Conservation (phyloP, 2,888 invertebrate genomes). For the Notodonta ziczac region DNA sequence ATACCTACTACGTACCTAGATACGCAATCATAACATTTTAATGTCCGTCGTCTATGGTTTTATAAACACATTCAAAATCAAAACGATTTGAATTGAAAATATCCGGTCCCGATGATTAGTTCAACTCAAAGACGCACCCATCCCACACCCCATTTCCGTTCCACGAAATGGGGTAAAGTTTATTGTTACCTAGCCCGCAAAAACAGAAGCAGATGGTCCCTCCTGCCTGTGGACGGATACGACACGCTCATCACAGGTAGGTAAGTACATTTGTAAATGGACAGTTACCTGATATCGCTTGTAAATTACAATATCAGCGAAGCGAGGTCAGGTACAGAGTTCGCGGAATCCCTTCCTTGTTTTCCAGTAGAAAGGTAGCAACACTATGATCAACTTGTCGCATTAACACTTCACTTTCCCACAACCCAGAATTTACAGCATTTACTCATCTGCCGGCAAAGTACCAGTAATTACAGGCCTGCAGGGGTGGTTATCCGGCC, state of each 20-base stretch:
- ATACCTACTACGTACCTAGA: no score
- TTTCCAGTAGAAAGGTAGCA: slow-evolving; percentile 58
- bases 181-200: slow-evolving; percentile 52
- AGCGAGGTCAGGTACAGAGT: slow-evolving; percentile 50
- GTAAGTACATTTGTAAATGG: slow-evolving; percentile 23
- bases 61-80: slow-evolving; percentile 23
- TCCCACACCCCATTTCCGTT: slow-evolving; percentile 79
- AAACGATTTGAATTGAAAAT: slow-evolving; percentile 53
- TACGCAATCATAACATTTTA: no score
- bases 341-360: slow-evolving; percentile 63
- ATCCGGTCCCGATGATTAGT: slow-evolving; percentile 66
- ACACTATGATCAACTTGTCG: slow-evolving; percentile 78
- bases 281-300: slow-evolving; percentile 32
- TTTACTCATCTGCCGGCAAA: slow-evolving; percentile 81
- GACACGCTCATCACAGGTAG: slow-evolving; percentile 34
- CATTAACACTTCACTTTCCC: slow-evolving; percentile 82
- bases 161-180: slow-evolving; percentile 66
- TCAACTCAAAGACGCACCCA: slow-evolving; percentile 74
- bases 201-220: slow-evolving; percentile 61
- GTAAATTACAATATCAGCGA: slow-evolving; percentile 40
- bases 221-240: slow-evolving; percentile 8
- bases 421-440: slow-evolving; percentile 78
- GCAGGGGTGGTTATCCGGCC: slow-evolving; percentile 60
- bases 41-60: no score
- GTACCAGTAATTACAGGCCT: slow-evolving; percentile 70